Evolutionary conservation across 2,113 vertebrate genomes (phyloP), one percentile per base, ranked within the genome.

Genomic region (Gallinago media): DNA sequence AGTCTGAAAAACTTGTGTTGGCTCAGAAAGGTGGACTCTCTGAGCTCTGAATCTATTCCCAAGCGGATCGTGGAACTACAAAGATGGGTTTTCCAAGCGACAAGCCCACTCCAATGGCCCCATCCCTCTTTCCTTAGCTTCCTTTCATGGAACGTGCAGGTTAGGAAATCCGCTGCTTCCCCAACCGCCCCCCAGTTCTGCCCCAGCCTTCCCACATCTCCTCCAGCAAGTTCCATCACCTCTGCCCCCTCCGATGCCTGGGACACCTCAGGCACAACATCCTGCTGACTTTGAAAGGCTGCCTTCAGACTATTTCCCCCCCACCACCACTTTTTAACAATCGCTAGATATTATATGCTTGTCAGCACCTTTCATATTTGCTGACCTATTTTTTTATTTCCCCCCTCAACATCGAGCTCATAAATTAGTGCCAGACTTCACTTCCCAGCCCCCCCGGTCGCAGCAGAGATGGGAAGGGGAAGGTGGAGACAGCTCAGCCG

Each of bases 301-400:
- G 2, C 6, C 61, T 47, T 13, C 34, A 58, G 58, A 21, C 8
- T 52, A 5, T 46, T 32, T 11, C 8, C 5, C 5, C 2, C 3
- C 10, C 40, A 42, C 40, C 40, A 42, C 40, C 40, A 15, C 20
- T 27, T 67, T 72, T 56, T 12, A 89, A 70, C 83, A 66, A 83
- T 40, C 50, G 49, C 68, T 18, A 77, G 93, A 23, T 68, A 9
- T 50, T 68, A 83, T 18, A 19, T 49, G 89, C 86, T 40, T 62
- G 76, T 89, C 96, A 95, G 95, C 95, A 94, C 83, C 76, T 94
- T 49, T 52, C 94, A 85, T 21, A 46, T 23, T 65, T 20, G 90
- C 94, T 94, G 94, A 83, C 27, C 78, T 92, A 8, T 49, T 90
- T 52, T 4, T 5, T 7, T 4, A 38, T 38, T 38, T 38, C 38